Evolutionary conservation across 2,113 vertebrate genomes (phyloP).

Genomic region (Callorhinus ursinus): DNA sequence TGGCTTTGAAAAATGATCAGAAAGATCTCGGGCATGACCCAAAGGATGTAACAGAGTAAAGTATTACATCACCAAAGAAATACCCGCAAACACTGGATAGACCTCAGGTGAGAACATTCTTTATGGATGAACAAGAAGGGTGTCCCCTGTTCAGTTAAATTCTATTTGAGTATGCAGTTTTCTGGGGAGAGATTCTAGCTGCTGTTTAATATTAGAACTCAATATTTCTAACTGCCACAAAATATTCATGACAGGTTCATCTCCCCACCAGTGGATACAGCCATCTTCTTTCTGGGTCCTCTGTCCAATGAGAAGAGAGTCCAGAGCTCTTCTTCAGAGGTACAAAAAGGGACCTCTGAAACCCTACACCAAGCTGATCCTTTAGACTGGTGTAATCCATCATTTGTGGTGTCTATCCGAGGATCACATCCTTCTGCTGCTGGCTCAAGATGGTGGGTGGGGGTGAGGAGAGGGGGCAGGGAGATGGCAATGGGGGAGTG

Average conservation of each 20-base stretch:
- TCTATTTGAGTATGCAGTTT: background rate
- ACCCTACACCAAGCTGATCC: background rate
- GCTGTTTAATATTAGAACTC: background rate
- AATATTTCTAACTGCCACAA: background rate
- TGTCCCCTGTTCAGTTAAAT: background rate
- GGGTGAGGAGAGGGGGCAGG: background rate
- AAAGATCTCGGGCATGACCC: background rate
- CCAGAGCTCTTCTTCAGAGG: background rate
- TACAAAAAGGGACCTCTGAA: background rate
- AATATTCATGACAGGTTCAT: background rate
- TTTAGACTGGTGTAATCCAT: background rate
- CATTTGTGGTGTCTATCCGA: background rate
- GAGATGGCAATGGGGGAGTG: background rate
- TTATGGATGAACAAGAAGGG: background rate
- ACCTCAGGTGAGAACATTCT: background rate
- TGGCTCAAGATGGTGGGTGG: background rate
- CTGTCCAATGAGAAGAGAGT: background rate
- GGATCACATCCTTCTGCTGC: background rate
- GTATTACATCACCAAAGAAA: background rate
- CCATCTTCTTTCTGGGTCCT: background rate
- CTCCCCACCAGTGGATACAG: background rate
- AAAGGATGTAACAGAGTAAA: background rate
- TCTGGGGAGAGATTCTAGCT: background rate
- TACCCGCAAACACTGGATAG: background rate
- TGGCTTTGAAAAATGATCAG: conserved; percentile 1